Base-by-base conservation (phyloP, 1,140 invertebrate genomes). In the Cylas formicarius region DNA sequence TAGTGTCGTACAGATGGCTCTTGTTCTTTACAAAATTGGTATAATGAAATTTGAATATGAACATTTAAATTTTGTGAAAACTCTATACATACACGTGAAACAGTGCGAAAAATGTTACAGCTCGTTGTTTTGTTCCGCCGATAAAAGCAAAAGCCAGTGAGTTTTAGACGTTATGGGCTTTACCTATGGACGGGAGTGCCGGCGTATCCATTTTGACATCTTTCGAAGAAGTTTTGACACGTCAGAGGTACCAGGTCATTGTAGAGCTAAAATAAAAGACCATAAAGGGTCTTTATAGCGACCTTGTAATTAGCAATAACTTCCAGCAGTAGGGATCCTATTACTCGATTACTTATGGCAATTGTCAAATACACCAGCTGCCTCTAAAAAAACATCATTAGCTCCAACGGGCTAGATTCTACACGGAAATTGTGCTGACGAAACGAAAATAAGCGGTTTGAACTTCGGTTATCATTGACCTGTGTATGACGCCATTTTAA, bases 241-340 rank as follows among this genome's bases (percentile, higher is more conserved):
- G 72, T 69, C 26, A 60, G 52, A n/a, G 72, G 72, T 3, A 70
- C 64, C 24, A 72, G 47, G 52, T 73, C 71, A n/a, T 65, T 47
- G 41, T 71, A 74, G 10, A 74, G 54, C 72, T 73, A 43, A 29
- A 62, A 57, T 8, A 27, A 17, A 32, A 36, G 2, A 44, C 11
- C 8, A n/a, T 16, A 14, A 22, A 16, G 14, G 21, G 14, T 22
- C 19, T 7, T 14, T 38, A 38, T 38, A 6, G 3, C 20, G 3
- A 28, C 5, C 3, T 9, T 28, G 6, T 28, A 17, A 40, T 13
- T 22, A 38, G 5, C 7, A 11, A 13, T 20, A 16, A 72, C 72
- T 66, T 69, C 64, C 54, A 73, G 70, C 43, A 72, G 61, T 42
- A 73, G 23, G 6, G 68, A 61, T 8, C 72, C 71, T 19, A 66